Evolutionary conservation across 2,797 vertebrate species (phyloP), one percentile per base, ranked within the genome.

Genomic region (Numenius phaeopus): DNA sequence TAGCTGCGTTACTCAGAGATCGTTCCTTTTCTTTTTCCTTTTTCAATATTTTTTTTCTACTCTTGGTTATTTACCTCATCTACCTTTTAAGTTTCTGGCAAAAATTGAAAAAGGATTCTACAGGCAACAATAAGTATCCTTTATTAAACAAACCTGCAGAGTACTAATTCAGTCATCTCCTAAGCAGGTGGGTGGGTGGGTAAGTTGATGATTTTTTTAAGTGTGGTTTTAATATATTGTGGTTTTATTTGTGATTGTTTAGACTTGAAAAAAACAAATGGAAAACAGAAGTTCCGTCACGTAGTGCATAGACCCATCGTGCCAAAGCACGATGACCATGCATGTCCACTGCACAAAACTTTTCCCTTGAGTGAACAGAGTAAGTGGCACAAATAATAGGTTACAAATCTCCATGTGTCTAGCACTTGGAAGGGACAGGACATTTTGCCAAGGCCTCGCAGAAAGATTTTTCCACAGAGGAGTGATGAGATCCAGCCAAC

Each of bases 301-400:
- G 2, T 59, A 66, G 27, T 4, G 2, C 26, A 3, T 5, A 30
- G 11, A 20, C 7, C 5, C 30, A 21, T 76, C 9, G 4, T 94
- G 71, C 78, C 83, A 82, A 57, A 84, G 46, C 34, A 16, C 7
- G 54, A 52, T 72, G 75, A 50, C 59, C 59, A 19, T 39, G 30
- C 64, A 23, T 73, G 55, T 44, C 84, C 67, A n/a, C 29, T 19
- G 71, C 67, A 52, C 47, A 27, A 30, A 87, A 37, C 76, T 91
- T 77, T 30, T 80, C 89, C 52, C 93, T 93, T 80, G 84, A 96
- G 34, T 70, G 79, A 96, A 55, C 75, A 80, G 47, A 61, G 17
- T 75, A 94, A 95, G 78, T 34, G 42, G 64, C 59, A 85, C 67
- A 75, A 92, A 95, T 92, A 95, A 94, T 85, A 85, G 79, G 67